A percentile compares a stretch with the other conserved stretches of the same genome.
phyloP scores from a whole-genome alignment of 2,888 invertebrate genomes.

The Eubasilissa splendida region DNA sequence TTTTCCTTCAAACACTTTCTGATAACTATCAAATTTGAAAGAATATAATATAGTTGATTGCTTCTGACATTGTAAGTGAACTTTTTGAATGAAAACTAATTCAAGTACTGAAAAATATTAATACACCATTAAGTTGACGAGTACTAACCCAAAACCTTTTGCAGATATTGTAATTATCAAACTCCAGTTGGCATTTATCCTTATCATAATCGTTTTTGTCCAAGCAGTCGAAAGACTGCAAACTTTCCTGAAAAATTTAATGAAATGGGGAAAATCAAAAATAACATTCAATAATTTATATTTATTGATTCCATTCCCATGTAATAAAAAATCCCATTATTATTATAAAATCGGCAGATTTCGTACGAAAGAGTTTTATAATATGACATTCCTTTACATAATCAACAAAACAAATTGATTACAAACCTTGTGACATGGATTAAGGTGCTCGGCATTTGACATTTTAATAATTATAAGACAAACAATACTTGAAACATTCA shows the following conservation, averaged over 20 bases:
- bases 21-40: too few species aligned
- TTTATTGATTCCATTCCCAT: background rate
- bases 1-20: too few species aligned
- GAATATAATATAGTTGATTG: too few species aligned
- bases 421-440: conserved; percentile 25
- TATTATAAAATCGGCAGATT: too few species aligned
- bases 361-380: too few species aligned
- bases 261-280: background rate
- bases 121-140: too few species aligned
- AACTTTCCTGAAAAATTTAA: conserved; percentile 77
- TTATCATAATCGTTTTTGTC: conserved; percentile 78
- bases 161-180: conserved; percentile 85
- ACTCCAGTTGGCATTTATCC: conserved; percentile 77
- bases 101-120: too few species aligned
- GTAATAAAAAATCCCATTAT: background rate
- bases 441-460: background rate
- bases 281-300: background rate
- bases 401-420: conserved; percentile 23
- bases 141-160: conserved; percentile 87
- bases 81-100: too few species aligned
- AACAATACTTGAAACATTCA: too few species aligned
- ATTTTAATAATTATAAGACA: too few species aligned
- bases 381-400: conserved; percentile 12
- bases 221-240: conserved; percentile 81
- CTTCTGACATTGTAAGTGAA: too few species aligned